Base-by-base conservation (phyloP, 2,113 vertebrate species). In the Caranx melampygus region DNA sequence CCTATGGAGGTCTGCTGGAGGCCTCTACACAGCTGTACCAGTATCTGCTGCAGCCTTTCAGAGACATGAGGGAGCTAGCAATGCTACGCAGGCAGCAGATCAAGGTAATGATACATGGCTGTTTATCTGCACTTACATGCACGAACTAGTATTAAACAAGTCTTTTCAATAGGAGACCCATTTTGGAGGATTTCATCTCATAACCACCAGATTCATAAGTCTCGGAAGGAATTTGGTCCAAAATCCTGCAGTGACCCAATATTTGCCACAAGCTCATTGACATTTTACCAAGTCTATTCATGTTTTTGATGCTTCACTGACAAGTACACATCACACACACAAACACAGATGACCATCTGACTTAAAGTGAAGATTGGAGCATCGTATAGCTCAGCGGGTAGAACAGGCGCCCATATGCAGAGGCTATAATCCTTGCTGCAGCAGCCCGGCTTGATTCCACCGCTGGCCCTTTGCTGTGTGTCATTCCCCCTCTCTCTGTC, bases 71-170 rank as follows among this genome's bases (percentile, higher is more conserved):
- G 72, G 98, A 99, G 67, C 96, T 99, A 9, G 97, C 98, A 0
- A 99, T 98, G 98, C 96, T 99, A 31, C 95, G 97, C 88, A 95
- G 97, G 88, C 98, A 99, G 81, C 98, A 99, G 91, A 99, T 99
- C 91, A 99, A 99, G 97, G 98, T 99, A 94, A 76, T 5, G 11
- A 14, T 62, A 64, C 31, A 5, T 2, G 10, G 0, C 10, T 20
- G 31, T 49, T 54, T 1, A 34, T 8, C 2, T 44, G 18, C 18
- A 16, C 40, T 18, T 21, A 1, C 9, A 31, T n/a, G 4, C 16
- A 15, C 26, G 12, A 31, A 47, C 18, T 16, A 21, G 20, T 16
- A 4, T 59, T 13, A 7, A 26, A 7, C 7, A 14, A n/a, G 33
- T 18, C n/a, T 52, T 2, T 9, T 8, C 4, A 9, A 33, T 14